Conservation (phyloP, 2,797 vertebrate genomes). For the Syndactyla subalaris region DNA sequence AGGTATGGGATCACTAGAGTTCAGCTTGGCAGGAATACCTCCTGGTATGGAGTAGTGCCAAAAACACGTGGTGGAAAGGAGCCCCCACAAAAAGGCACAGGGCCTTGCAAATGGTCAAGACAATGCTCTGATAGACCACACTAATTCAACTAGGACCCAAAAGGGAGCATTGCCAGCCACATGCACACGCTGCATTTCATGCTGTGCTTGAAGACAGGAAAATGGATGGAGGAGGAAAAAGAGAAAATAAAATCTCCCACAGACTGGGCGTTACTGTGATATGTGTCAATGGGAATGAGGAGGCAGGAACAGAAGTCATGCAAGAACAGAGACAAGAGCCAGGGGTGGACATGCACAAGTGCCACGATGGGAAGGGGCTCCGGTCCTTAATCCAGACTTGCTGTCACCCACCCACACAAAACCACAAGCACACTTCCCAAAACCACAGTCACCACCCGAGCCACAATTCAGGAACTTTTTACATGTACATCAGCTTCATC, state of each 20-base stretch:
- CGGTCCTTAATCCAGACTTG: not conserved
- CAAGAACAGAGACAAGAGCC: not conserved
- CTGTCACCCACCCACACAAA: not conserved
- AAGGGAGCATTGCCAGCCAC: not conserved
- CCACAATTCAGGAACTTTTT: not conserved
- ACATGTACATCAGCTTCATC: not conserved
- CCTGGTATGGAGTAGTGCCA: not conserved
- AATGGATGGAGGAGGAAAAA: slow-evolving; percentile 1
- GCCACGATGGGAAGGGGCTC: not conserved
- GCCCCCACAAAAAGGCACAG: not conserved
- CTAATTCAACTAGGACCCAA: not conserved
- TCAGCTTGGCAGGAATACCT: not conserved
- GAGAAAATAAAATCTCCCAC: slow-evolving; percentile 28
- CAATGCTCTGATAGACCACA: not conserved
- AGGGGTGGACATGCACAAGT: not conserved
- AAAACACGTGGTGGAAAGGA: not conserved
- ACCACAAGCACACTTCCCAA: not conserved
- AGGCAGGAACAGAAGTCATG: not conserved
- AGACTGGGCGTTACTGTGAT: not conserved
- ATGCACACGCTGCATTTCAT: not conserved
- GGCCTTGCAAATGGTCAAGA: not conserved
- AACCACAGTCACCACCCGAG: not conserved
- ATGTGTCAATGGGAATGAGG: not conserved
- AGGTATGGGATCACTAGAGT: not conserved
- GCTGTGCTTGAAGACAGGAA: slow-evolving; percentile 18